phyloP scores from a whole-genome alignment of 1,140 invertebrate species.

The Tetramorium simillimum region DNA sequence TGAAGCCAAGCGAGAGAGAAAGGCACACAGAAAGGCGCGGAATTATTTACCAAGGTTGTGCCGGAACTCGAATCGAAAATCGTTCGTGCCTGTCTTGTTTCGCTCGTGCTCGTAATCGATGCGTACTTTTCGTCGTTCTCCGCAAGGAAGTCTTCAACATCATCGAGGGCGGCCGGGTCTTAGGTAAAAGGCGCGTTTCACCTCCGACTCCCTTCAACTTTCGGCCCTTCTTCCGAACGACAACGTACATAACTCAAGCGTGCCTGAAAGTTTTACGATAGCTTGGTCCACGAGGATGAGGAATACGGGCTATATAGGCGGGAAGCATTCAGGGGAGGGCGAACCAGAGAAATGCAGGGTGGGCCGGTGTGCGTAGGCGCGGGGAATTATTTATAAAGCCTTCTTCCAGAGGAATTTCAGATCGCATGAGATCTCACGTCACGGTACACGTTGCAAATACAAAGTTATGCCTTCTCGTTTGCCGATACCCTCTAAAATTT shows the following conservation, averaged over 20 bases:
- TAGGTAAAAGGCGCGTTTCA: constrained; percentile 16
- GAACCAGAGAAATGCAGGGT: constrained; percentile 6
- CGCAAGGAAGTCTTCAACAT: not conserved
- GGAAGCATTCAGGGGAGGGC: not conserved
- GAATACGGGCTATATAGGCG: not conserved
- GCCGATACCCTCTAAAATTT: constrained; percentile 25
- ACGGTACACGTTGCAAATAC: constrained; percentile 25
- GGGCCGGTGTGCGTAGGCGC: not conserved
- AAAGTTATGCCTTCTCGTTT: constrained; percentile 39
- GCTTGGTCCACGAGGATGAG: constrained; percentile 23
- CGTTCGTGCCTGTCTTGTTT: constrained; percentile 21
- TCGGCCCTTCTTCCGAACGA: constrained; percentile 12
- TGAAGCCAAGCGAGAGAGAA: not conserved
- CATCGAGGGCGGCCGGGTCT: not conserved
- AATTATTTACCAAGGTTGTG: constrained; percentile 67
- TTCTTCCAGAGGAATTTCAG: constrained; percentile 55
- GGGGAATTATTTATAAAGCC: constrained; percentile 64
- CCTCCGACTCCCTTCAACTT: constrained; percentile 1
- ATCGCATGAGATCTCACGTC: constrained; percentile 41
- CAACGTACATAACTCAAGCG: constrained; percentile 48
- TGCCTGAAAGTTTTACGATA: constrained; percentile 48
- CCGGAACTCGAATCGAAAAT: constrained; percentile 49
- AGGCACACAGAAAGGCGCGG: constrained; percentile 11
- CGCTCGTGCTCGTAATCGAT: constrained; percentile 57
- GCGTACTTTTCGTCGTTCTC: constrained; percentile 53